Evolutionary conservation across 1,140 invertebrate genomes (phyloP).

Genomic region (Psix sp.): DNA sequence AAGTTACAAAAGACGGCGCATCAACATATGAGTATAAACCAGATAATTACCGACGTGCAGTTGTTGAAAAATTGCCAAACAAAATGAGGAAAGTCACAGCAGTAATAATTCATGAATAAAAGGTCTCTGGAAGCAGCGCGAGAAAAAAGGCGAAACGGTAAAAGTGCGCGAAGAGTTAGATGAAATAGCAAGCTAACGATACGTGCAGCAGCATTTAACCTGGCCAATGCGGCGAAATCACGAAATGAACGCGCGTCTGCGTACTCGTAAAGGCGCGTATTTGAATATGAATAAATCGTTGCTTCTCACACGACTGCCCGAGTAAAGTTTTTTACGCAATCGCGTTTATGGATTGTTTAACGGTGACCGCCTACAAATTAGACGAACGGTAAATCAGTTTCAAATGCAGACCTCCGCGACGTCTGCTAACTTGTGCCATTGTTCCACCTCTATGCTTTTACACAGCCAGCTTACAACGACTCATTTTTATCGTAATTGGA

Average conservation of each 20-base stretch:
- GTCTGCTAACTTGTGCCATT: slow-evolving; percentile 35
- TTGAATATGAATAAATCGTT: slow-evolving; percentile 76
- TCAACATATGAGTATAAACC: no score
- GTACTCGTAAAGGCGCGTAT: slow-evolving; percentile 73
- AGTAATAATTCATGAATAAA: slow-evolving; percentile 66
- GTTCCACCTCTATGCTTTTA: slow-evolving; percentile 29
- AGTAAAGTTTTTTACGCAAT: slow-evolving; percentile 70
- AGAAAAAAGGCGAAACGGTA: slow-evolving; percentile 49
- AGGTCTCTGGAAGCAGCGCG: slow-evolving; percentile 49
- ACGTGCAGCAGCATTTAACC: slow-evolving; percentile 63
- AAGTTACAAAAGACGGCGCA: not conserved
- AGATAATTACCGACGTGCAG: slow-evolving; percentile 10
- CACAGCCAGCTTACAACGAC: slow-evolving; percentile 12
- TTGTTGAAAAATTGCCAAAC: slow-evolving; percentile 12
- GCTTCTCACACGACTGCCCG: slow-evolving; percentile 43
- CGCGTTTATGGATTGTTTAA: slow-evolving; percentile 77
- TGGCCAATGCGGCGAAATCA: slow-evolving; percentile 52
- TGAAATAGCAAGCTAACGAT: slow-evolving; percentile 57
- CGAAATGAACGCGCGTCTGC: slow-evolving; percentile 60
- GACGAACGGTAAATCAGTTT: slow-evolving; percentile 77
- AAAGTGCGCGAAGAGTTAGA: slow-evolving; percentile 47
- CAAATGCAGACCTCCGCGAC: slow-evolving; percentile 70
- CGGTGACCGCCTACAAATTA: slow-evolving; percentile 77
- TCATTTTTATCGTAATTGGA: slow-evolving; percentile 33
- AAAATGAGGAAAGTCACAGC: slow-evolving; percentile 29